Evolutionary conservation across 1,140 invertebrate species (phyloP).

Genomic region (Drepana arcuata): DNA sequence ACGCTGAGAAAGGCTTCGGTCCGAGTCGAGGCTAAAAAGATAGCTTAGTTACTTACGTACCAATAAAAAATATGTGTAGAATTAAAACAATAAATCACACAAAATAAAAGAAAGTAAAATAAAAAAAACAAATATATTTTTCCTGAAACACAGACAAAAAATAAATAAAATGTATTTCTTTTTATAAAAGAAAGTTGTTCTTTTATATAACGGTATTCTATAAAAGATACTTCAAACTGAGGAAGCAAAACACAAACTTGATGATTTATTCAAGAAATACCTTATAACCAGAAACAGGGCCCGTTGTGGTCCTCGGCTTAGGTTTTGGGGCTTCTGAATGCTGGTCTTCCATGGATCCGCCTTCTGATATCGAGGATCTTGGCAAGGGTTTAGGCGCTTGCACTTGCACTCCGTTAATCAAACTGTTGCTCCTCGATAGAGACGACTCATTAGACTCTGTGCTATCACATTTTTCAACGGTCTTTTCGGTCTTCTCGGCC

Average conservation of each 20-base stretch:
- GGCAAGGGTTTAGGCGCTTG: slow-evolving; percentile 84
- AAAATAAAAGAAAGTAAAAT: neutral
- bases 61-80: neutral
- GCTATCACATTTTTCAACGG: slow-evolving; percentile 29
- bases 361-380: slow-evolving; percentile 66
- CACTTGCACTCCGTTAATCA: slow-evolving; percentile 41
- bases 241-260: too few species aligned
- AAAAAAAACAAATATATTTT: neutral
- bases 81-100: neutral
- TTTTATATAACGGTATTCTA: too few species aligned
- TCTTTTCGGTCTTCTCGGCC: slow-evolving; percentile 26
- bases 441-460: slow-evolving; percentile 38
- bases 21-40: slow-evolving; percentile 80
- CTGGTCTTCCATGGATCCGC: slow-evolving; percentile 57
- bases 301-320: slow-evolving; percentile 78
- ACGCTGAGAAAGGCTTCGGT: slow-evolving; percentile 86
- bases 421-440: slow-evolving; percentile 50
- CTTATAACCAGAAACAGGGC: slow-evolving; percentile 77
- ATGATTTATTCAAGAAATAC: slow-evolving; percentile 73
- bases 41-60: slow-evolving; percentile 1
- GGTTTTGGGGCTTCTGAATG: slow-evolving; percentile 75
- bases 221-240: too few species aligned
- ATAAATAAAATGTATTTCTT: too few species aligned
- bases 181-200: too few species aligned
- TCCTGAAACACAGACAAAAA: slow-evolving; percentile 12